These are phyloP conservation scores for Spizaetus ornatus DNA, from an alignment of 2,113 vertebrate genomes.

Conservation along the genomic window DNA sequence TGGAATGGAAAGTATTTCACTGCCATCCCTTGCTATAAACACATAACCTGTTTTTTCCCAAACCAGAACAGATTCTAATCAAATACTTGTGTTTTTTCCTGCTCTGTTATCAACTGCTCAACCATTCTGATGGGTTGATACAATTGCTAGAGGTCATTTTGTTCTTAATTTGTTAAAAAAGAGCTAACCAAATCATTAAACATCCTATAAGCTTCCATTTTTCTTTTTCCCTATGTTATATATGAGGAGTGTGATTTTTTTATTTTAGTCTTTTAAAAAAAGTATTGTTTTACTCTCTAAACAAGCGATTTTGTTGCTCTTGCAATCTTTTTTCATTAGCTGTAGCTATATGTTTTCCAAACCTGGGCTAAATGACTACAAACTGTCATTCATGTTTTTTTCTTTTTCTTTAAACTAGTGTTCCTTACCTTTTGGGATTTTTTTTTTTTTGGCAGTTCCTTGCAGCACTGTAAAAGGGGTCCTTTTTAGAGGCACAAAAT, in stretches of 20 bases:
- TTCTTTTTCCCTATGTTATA: background rate
- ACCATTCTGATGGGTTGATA: background rate
- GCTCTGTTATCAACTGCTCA: background rate
- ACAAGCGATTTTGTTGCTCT: background rate
- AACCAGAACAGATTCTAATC: slow-evolving; percentile 21
- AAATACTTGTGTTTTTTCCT: background rate
- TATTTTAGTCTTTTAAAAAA: background rate
- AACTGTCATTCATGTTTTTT: background rate
- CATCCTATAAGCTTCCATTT: background rate
- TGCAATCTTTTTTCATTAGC: background rate
- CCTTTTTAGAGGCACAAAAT: background rate
- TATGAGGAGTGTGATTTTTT: background rate
- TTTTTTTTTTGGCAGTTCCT: background rate
- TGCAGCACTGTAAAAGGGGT: background rate
- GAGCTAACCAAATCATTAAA: background rate
- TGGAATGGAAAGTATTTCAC: slow-evolving; percentile 17
- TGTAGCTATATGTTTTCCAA: background rate
- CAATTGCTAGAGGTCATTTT: background rate
- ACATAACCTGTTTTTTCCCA: background rate
- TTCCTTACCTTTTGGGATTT: background rate
- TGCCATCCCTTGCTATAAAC: background rate
- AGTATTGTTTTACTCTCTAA: background rate
- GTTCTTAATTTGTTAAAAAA: background rate
- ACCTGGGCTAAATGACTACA: background rate
- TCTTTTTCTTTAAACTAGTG: background rate